Evolutionary conservation across 2,888 invertebrate genomes (phyloP).

Genomic region (Flexamia atlantica): DNA sequence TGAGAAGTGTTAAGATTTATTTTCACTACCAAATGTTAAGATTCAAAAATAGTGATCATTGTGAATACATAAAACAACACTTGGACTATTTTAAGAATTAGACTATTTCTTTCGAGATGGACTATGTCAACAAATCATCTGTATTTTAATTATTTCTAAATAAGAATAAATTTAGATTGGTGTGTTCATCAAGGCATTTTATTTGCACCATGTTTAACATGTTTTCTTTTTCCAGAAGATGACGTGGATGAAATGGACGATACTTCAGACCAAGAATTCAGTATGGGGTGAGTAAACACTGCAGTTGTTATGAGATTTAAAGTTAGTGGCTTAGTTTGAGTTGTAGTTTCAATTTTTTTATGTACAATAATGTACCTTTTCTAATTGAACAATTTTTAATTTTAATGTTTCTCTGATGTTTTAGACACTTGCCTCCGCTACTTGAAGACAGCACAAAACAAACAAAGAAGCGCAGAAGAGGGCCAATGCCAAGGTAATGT

Average conservation of each 20-base stretch:
- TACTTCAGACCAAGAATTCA: slow-evolving; percentile 71
- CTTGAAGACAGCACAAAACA: slow-evolving; percentile 50
- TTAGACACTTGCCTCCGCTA: slow-evolving; percentile 37
- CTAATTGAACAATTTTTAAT: neutral
- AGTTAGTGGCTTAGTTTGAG: too few relatives aligned
- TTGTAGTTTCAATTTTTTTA: neutral
- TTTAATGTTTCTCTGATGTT: neutral
- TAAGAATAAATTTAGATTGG: too few relatives aligned
- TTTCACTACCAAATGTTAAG: too few relatives aligned
- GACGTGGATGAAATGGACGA: slow-evolving; percentile 70
- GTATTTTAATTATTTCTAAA: too few relatives aligned
- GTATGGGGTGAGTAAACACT: slow-evolving; percentile 67
- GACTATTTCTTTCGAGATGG: too few relatives aligned
- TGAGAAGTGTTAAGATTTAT: too few relatives aligned
- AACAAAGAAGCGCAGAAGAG: slow-evolving; percentile 50
- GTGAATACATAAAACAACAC: too few relatives aligned
- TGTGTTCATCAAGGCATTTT: too few relatives aligned
- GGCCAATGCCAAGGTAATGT: slow-evolving; percentile 58
- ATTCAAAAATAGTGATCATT: too few relatives aligned
- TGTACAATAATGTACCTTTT: too few relatives aligned
- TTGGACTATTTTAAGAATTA: too few relatives aligned
- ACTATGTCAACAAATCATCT: too few relatives aligned
- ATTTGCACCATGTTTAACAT: neutral
- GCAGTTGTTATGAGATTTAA: slow-evolving; percentile 19
- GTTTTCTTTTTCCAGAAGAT: slow-evolving; percentile 66